These are phyloP conservation scores for Zophobas morio DNA, from an alignment of 1,140 invertebrate species.

Conservation along the genomic window DNA sequence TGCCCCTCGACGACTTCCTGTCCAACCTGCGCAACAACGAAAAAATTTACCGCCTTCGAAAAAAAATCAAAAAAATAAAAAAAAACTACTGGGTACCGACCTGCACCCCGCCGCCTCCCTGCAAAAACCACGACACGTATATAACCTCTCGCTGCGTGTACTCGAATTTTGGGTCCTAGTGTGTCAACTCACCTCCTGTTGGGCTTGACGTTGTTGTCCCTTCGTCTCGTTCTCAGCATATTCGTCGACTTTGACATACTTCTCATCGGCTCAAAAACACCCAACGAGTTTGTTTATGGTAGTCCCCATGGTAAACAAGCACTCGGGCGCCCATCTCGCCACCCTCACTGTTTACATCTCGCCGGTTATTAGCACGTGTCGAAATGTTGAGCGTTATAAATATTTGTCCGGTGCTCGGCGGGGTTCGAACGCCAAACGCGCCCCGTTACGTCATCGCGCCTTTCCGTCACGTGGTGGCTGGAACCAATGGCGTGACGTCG, in stretches of 20 bases:
- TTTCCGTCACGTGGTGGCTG: not conserved
- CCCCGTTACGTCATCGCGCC: not conserved
- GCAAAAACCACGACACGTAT: conserved; percentile 46
- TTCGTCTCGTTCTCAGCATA: conserved; percentile 76
- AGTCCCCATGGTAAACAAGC: conserved; percentile 4
- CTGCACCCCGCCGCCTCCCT: conserved; percentile 54
- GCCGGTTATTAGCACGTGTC: conserved; percentile 4
- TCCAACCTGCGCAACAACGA: conserved; percentile 74
- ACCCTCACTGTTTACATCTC: not conserved
- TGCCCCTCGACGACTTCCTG: conserved; percentile 86
- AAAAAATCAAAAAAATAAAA: not conserved
- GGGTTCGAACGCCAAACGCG: not conserved
- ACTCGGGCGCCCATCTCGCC: not conserved
- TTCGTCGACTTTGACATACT: conserved; percentile 55
- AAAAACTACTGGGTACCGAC: conserved; percentile 44
- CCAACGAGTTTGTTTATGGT: not conserved
- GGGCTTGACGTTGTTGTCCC: conserved; percentile 78
- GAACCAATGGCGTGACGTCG: not conserved
- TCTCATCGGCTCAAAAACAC: conserved; percentile 15
- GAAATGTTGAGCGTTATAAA: not conserved
- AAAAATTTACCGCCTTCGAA: conserved; percentile 12
- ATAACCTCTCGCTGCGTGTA: too few species aligned
- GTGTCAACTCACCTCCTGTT: conserved; percentile 71
- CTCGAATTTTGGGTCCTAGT: too few species aligned
- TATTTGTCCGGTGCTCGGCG: not conserved